A percentile compares a stretch with the other conserved stretches of the same genome.
phyloP scores from a whole-genome alignment of 2,113 vertebrate species.

The Laterallus jamaicensis region DNA sequence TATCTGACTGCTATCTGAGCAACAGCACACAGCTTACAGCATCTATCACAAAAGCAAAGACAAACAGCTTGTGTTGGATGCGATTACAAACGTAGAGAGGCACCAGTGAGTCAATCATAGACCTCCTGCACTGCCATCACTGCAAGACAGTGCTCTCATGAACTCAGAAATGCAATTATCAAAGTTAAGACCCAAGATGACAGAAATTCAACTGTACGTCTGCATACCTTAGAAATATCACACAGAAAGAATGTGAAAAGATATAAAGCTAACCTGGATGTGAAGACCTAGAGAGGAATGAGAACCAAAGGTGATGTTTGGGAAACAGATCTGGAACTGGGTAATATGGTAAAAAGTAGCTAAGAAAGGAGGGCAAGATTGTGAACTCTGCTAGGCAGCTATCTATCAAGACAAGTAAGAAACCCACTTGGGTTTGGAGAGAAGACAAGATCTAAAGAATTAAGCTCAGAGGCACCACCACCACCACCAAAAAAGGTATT shows the following conservation, averaged over 20 bases:
- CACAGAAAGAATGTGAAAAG: neutral
- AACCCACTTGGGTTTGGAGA: neutral
- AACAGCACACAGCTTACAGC: neutral
- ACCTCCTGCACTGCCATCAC: neutral
- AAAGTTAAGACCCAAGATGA: neutral
- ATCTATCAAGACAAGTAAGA: neutral
- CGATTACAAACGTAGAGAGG: neutral
- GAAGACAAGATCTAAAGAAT: neutral
- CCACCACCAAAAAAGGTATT: neutral
- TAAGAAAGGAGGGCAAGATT: neutral
- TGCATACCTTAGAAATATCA: accelerated
- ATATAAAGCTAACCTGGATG: neutral
- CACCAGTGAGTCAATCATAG: neutral
- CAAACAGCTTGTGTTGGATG: neutral
- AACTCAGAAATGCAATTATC: neutral
- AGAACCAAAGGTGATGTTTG: neutral
- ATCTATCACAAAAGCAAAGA: neutral
- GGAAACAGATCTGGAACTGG: neutral
- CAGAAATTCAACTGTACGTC: neutral
- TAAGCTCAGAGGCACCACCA: neutral
- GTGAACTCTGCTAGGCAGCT: neutral
- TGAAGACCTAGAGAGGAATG: neutral
- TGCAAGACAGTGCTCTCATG: neutral
- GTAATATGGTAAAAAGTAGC: neutral
- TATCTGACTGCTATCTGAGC: neutral